These are phyloP conservation scores for Mormyrus lacerda DNA, from an alignment of 2,113 vertebrate species.

Conservation along the genomic window DNA sequence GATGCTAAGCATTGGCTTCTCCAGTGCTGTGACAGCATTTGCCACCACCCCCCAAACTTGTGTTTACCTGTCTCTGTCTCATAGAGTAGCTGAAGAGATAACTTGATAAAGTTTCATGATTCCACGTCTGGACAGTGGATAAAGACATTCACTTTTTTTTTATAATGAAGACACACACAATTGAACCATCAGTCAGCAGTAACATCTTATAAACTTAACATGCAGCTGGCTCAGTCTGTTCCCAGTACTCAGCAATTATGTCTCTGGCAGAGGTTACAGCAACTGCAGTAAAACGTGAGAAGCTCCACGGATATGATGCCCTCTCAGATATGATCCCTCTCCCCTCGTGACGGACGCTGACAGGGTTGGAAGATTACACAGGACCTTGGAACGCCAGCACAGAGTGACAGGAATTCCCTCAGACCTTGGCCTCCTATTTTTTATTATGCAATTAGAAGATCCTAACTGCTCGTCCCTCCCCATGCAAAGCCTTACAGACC, in stretches of 20 bases:
- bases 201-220: neutral
- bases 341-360: neutral
- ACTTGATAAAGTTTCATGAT: neutral
- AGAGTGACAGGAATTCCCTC: neutral
- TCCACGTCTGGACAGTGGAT: neutral
- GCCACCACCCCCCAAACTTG: neutral
- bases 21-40: neutral
- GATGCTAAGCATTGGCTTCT: neutral
- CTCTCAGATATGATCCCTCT: neutral
- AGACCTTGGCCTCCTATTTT: neutral
- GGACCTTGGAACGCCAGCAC: neutral
- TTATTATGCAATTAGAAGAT: slow-evolving; percentile 12
- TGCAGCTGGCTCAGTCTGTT: neutral
- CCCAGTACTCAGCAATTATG: neutral
- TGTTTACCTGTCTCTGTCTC: neutral
- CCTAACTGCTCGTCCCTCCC: neutral
- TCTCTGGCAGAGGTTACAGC: neutral
- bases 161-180: neutral
- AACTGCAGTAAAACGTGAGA: slow-evolving; percentile 9
- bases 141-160: neutral
- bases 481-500: neutral
- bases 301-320: neutral
- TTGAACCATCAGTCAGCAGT: neutral
- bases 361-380: neutral
- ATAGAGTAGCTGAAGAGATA: neutral